Percentiles rank a stretch among this genome's conserved stretches.
phyloP scores from a whole-genome alignment of 2,888 invertebrate genomes.

The Matsumyia berberina region DNA sequence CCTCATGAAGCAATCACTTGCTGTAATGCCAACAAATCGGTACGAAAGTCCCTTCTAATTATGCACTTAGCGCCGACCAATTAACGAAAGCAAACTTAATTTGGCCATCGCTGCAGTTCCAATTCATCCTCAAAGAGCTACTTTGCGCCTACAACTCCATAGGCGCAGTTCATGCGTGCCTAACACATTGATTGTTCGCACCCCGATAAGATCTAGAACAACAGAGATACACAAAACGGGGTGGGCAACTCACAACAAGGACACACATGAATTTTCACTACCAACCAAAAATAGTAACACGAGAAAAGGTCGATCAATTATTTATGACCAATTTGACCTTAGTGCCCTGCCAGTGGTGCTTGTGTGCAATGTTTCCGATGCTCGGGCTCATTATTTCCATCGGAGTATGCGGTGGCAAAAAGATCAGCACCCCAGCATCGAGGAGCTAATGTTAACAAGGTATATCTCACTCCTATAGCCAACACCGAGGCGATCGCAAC shows the following conservation, averaged over 20 bases:
- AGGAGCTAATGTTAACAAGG: slow-evolving; percentile 70
- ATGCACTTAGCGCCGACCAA: slow-evolving; percentile 65
- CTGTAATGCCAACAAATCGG: slow-evolving; percentile 48
- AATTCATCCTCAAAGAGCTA: slow-evolving; percentile 20
- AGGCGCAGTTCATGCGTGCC: slow-evolving; percentile 43
- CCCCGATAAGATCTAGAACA: slow-evolving; percentile 61
- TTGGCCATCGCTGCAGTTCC: slow-evolving; percentile 52
- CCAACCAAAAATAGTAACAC: slow-evolving; percentile 12
- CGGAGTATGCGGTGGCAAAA: slow-evolving; percentile 54
- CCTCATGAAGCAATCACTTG: slow-evolving; percentile 45
- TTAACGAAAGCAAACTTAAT: slow-evolving; percentile 65
- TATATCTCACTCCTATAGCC: slow-evolving; percentile 65
- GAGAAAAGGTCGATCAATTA: slow-evolving; percentile 65
- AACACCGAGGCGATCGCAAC: slow-evolving; percentile 25
- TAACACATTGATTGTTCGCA: slow-evolving; percentile 63
- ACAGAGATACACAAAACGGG: slow-evolving; percentile 32
- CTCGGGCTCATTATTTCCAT: slow-evolving; percentile 39
- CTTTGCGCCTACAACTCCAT: slow-evolving; percentile 1
- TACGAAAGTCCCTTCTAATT: slow-evolving; percentile 66
- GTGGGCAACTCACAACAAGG: slow-evolving; percentile 33
- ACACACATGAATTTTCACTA: slow-evolving; percentile 26
- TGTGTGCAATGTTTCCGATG: not conserved
- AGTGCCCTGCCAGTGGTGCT: slow-evolving; percentile 5
- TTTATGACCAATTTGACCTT: slow-evolving; percentile 69
- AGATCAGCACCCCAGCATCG: slow-evolving; percentile 51